Evolutionary conservation across 2,888 invertebrate genomes (phyloP), one percentile per base, ranked within the genome.

Genomic region (Drosophila meridionalis): DNA sequence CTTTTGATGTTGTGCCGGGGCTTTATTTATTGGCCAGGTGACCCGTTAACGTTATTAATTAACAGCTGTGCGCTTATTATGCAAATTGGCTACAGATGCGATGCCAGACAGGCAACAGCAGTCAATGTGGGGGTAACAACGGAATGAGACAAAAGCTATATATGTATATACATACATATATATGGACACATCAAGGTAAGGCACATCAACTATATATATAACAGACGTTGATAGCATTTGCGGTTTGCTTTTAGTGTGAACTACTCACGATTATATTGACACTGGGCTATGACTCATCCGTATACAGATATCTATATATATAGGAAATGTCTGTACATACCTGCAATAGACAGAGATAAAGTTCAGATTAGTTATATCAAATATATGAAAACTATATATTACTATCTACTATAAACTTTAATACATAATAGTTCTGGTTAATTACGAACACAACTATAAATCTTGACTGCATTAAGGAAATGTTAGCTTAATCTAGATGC

Each of bases 11-110:
- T 69, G 43, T 45, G 82, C 78, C 84, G 84, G 69, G 75, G 73
- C 60, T 73, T 73, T 47, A 53, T 57, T 71, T 69, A 43, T 61
- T 76, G 59, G 69, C 69, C 79, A 83, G 82, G 76, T 86, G 89
- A 73, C 76, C 74, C 78, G 82, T 85, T 87, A 89, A 78, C 89
- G 89, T 89, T 89, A 85, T 83, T 89, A 87, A 89, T 89, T 89
- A 89, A 81, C 81, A 85, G 89, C 87, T 83, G 90, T 79, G 87
- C 80, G 86, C 82, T 77, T 85, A 82, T 73, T 89, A 89, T 89
- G 89, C 83, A 89, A 89, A 88, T 89, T 73, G 12, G 62, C 61
- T 69, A 77, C 86, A 80, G 85, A 85, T 85, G 85, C 78, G 78
- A 64, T 55, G 62, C 55, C 61, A 71, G 70, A 73, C 56, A 69